phyloP scores from a whole-genome alignment of 2,797 vertebrate species.

The Arrhamphus sclerolepis region DNA sequence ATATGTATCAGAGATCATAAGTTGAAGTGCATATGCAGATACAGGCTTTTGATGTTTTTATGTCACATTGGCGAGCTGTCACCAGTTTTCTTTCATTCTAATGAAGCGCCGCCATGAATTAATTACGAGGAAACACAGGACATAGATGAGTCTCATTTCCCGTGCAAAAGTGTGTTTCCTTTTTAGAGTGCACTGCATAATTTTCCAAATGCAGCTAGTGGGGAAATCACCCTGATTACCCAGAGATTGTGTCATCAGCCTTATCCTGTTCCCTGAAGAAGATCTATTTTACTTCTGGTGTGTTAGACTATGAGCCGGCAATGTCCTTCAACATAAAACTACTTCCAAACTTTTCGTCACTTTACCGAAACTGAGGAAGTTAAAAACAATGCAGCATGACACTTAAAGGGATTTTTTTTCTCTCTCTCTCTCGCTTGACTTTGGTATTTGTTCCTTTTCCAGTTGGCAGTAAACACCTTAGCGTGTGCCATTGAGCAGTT shows the following conservation, averaged over 20 bases:
- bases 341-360: constrained; percentile 43
- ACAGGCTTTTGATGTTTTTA: constrained; percentile 4
- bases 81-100: constrained; percentile 29
- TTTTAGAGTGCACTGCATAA: constrained; percentile 17
- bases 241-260: constrained; percentile 51
- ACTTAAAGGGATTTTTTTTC: constrained; percentile 6
- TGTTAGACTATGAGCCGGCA: constrained; percentile 36
- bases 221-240: constrained; percentile 70
- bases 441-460: constrained; percentile 42
- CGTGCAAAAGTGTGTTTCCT: constrained; percentile 53
- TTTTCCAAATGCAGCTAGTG: constrained; percentile 22
- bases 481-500: constrained; percentile 18
- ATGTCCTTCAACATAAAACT: constrained; percentile 39
- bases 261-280: constrained; percentile 49
- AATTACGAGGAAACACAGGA: constrained; percentile 50
- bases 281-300: constrained; percentile 37
- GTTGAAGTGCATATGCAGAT: too few relatives aligned
- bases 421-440: neutral
- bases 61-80: constrained; percentile 10
- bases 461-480: constrained; percentile 14
- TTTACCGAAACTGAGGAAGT: constrained; percentile 47
- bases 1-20: too few relatives aligned
- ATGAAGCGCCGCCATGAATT: constrained; percentile 26
- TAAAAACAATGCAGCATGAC: constrained; percentile 55
- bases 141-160: constrained; percentile 34